These are phyloP conservation scores for Drosophila anomalipes DNA, from an alignment of 2,888 invertebrate species.

Conservation along the genomic window DNA sequence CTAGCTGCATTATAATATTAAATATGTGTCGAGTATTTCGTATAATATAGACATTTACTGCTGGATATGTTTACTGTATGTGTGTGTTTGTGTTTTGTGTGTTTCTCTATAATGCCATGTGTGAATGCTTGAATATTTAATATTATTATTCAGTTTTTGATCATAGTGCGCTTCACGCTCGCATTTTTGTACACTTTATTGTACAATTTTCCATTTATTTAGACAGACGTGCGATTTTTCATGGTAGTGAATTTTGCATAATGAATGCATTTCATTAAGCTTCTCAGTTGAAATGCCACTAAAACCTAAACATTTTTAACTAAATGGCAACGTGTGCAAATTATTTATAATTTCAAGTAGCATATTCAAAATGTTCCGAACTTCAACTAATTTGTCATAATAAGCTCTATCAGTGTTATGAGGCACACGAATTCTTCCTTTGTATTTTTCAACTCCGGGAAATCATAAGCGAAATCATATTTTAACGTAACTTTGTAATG, in stretches of 20 bases:
- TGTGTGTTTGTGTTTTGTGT: constrained; percentile 3
- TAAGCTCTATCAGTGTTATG: constrained; percentile 63
- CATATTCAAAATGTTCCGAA: constrained; percentile 18
- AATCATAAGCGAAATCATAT: constrained; percentile 11
- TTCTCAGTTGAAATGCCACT: constrained; percentile 24
- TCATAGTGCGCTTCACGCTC: constrained; percentile 27
- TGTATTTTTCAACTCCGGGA: constrained; percentile 34
- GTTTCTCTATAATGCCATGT: constrained; percentile 12
- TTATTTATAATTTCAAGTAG: constrained; percentile 29
- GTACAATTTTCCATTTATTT: constrained; percentile 47
- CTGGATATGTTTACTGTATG: constrained; percentile 51
- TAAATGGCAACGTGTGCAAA: constrained; percentile 67
- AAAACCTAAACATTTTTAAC: constrained; percentile 42
- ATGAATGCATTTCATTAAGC: constrained; percentile 38
- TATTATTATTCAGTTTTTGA: constrained; percentile 35
- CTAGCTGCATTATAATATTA: constrained; percentile 39
- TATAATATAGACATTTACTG: constrained; percentile 52
- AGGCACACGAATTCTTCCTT: constrained; percentile 62
- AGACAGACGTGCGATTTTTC: constrained; percentile 18
- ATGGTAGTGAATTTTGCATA: constrained; percentile 18
- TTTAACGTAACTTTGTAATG: background rate
- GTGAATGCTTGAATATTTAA: constrained; percentile 4
- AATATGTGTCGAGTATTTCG: constrained; percentile 40
- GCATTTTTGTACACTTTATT: constrained; percentile 37
- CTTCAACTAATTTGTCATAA: constrained; percentile 67